Conservation (phyloP, 2,797 vertebrate species). For the Cyclura pinguis region DNA sequence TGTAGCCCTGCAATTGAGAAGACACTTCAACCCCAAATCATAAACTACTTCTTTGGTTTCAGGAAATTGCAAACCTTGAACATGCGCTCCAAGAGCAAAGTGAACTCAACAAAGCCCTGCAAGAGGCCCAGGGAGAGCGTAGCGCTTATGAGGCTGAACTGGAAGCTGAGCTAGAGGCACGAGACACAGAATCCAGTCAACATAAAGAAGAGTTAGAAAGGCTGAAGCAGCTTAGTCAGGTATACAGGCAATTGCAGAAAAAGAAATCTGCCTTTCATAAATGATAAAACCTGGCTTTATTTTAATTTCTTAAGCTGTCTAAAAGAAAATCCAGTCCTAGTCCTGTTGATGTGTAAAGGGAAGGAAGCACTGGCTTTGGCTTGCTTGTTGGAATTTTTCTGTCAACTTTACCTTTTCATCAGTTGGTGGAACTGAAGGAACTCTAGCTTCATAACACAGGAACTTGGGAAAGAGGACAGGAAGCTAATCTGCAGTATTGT, state of each 20-base stretch:
- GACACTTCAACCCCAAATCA: background rate
- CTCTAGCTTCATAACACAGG: too few species aligned
- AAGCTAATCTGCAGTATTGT: too few species aligned
- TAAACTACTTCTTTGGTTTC: conserved; percentile 49
- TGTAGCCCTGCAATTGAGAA: background rate
- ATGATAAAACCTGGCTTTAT: too few species aligned
- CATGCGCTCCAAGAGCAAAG: conserved; percentile 80
- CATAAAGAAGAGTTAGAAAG: conserved; percentile 83
- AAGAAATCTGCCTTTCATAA: background rate
- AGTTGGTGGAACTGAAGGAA: too few species aligned
- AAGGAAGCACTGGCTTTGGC: background rate
- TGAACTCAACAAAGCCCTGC: conserved; percentile 80
- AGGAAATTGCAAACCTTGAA: conserved; percentile 83
- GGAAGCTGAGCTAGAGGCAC: conserved; percentile 81
- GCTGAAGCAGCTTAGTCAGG: conserved; percentile 79
- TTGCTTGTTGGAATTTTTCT: background rate
- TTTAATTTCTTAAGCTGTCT: too few species aligned
- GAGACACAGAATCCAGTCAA: conserved; percentile 76
- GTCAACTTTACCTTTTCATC: too few species aligned
- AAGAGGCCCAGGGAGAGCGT: conserved; percentile 78
- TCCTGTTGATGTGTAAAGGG: too few species aligned
- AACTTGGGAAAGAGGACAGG: too few species aligned
- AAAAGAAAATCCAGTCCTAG: too few species aligned
- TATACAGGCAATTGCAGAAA: conserved; percentile 58
- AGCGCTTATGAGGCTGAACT: conserved; percentile 81